Evolutionary conservation across 2,888 invertebrate genomes (phyloP).

Genomic region (Trachelus iudaicus): DNA sequence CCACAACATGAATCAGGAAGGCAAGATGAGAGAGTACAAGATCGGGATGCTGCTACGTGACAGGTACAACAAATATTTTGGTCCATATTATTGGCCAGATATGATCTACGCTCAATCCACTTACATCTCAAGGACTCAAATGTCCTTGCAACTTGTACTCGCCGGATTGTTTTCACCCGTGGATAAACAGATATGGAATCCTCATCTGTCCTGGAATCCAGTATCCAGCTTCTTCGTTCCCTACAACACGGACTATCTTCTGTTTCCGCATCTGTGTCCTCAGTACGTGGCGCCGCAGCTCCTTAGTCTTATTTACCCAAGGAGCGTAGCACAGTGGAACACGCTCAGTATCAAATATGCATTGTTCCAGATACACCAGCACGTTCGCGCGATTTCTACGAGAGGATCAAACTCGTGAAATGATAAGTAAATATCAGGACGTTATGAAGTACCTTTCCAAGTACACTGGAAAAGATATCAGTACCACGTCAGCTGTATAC

Average conservation of each 20-base stretch:
- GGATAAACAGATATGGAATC: constrained; percentile 62
- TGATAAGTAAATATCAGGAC: constrained; percentile 56
- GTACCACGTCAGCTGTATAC: constrained; percentile 51
- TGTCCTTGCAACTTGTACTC: constrained; percentile 68
- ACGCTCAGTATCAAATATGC: not conserved
- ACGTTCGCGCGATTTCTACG: constrained; percentile 45
- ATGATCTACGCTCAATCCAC: constrained; percentile 64
- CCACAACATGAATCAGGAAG: constrained; percentile 36
- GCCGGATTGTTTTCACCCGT: constrained; percentile 68
- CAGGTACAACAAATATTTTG: constrained; percentile 52
- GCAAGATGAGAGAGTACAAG: constrained; percentile 57
- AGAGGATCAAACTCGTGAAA: constrained; percentile 44
- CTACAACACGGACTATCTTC: constrained; percentile 53
- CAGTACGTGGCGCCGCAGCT: constrained; percentile 36
- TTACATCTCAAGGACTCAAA: constrained; percentile 69
- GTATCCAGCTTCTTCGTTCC: constrained; percentile 68
- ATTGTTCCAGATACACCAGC: constrained; percentile 44
- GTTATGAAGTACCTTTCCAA: constrained; percentile 62
- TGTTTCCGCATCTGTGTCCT: constrained; percentile 52
- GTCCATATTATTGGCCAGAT: constrained; percentile 51
- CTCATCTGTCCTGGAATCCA: constrained; percentile 68
- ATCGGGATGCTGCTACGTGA: constrained; percentile 56
- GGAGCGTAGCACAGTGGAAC: not conserved
- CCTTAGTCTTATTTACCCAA: not conserved
- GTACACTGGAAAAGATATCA: constrained; percentile 57